Conservation (phyloP, 53 echinoderm and acorn worm genomes). For the Mesocentrotus franciscanus region DNA sequence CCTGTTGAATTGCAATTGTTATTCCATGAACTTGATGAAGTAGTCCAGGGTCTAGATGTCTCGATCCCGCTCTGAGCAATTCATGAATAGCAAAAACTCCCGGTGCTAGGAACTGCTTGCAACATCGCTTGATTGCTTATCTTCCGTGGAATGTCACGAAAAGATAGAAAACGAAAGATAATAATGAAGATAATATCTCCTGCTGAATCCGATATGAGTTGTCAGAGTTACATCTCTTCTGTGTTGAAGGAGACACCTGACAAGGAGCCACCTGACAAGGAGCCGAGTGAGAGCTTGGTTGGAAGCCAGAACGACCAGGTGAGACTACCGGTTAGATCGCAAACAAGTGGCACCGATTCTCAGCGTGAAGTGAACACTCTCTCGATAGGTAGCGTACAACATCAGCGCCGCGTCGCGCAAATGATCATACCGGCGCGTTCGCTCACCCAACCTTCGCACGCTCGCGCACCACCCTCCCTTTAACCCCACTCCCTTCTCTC, state of each 20-base stretch:
- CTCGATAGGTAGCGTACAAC: neutral
- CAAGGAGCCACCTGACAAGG: neutral
- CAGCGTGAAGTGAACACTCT: constrained; percentile 1
- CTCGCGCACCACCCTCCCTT: neutral
- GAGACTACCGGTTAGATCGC: neutral
- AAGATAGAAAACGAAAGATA: neutral
- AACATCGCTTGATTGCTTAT: neutral
- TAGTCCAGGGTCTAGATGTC: neutral
- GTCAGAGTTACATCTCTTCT: neutral
- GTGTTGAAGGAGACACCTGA: neutral
- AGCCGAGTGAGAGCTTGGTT: neutral
- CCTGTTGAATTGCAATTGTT: neutral
- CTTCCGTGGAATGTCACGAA: neutral
- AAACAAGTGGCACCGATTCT: constrained; percentile 23
- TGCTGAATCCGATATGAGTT: neutral
- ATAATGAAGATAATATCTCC: neutral
- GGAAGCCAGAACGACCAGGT: neutral
- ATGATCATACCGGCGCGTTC: neutral
- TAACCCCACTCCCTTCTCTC: neutral
- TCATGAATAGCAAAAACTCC: neutral
- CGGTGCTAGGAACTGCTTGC: neutral
- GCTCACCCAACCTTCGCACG: neutral
- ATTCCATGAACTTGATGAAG: neutral
- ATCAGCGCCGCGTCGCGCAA: neutral
- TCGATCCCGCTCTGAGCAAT: neutral